phyloP scores from a whole-genome alignment of 2,113 vertebrate genomes.

The Tachycineta bicolor region DNA sequence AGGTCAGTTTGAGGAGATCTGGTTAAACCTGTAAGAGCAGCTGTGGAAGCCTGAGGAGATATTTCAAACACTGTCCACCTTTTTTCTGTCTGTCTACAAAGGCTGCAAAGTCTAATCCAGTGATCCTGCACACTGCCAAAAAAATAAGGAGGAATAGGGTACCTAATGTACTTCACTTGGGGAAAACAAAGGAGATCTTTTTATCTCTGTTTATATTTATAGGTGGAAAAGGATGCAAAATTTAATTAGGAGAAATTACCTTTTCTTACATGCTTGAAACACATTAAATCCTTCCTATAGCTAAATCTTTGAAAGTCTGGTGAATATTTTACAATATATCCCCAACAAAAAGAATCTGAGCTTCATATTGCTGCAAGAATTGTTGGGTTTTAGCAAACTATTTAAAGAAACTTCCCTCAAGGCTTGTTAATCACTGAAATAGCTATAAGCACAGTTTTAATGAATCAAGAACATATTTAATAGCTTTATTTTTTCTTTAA shows the following conservation, averaged over 20 bases:
- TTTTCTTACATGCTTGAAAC: not conserved
- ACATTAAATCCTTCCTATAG: not conserved
- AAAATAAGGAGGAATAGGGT: not conserved
- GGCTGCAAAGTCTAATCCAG: not conserved
- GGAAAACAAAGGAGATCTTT: not conserved
- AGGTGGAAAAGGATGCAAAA: not conserved
- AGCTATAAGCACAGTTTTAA: not conserved
- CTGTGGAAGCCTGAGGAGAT: not conserved
- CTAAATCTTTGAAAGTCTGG: not conserved
- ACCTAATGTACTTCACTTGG: not conserved
- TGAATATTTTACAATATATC: not conserved
- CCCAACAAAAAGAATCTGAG: not conserved
- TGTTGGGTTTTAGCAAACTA: not conserved
- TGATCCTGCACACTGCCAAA: not conserved
- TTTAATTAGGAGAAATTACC: not conserved
- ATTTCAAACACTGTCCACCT: not conserved
- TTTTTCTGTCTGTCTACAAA: not conserved
- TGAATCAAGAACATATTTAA: not conserved
- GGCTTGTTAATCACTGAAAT: not conserved
- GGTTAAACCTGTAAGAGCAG: not conserved
- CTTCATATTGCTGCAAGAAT: not conserved
- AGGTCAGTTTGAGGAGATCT: not conserved
- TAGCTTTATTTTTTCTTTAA: not conserved
- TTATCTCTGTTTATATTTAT: not conserved
- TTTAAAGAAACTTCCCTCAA: not conserved